Base-by-base conservation (phyloP, 2,797 vertebrate species). In the Rhinella marina region DNA sequence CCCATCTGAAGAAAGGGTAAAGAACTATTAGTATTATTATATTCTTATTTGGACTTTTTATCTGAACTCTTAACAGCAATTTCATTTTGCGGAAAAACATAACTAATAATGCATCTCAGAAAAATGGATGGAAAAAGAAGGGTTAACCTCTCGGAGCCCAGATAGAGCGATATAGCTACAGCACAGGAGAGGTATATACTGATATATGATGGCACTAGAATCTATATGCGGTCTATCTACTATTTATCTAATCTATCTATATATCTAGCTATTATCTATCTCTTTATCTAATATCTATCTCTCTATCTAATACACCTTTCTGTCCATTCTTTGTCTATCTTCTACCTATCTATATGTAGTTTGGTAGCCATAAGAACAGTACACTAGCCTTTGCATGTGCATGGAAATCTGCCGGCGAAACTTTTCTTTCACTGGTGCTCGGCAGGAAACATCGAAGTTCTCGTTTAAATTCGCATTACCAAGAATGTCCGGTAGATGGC, bases 401-500 rank as follows among this genome's bases (percentile, higher is more conserved):
- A 61, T 85, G 21, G 73, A 66, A 75, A 84, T 41, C 1, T 70
- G 27, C 5, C 0, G 57, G 29, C 2, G 14, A 41, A 75, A n/a
- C 70, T 17, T 66, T 14, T 61, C 50, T 41, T 81, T 61, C 21
- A 6, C 41, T 13, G 13, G 23, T 12, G 21, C 23, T 77, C 2
- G 3, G 19, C 48, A 50, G 21, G 10, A 29, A n/a, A 52, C 10
- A 21, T 23, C 21, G 32, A 19, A 11, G 64, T 14, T 11, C 0
- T 64, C 5, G 29, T 29, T 27, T 50, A 73, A 29, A 41, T 19
- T 16, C 2, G n/a, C 50, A 57, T 48, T 88, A 54, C 23, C 54
- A 85, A 19, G 2, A 7, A 48, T 4, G 50, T 27, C 84, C 88
- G 23, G 27, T 25, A 82, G 88, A 70, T 89, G 88, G 88, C 84